A percentile compares a stretch with the other conserved stretches of the same genome.
These are phyloP conservation scores for Lagocephalus sceleratus DNA, from an alignment of 2,797 vertebrate genomes.

Conservation along the genomic window DNA sequence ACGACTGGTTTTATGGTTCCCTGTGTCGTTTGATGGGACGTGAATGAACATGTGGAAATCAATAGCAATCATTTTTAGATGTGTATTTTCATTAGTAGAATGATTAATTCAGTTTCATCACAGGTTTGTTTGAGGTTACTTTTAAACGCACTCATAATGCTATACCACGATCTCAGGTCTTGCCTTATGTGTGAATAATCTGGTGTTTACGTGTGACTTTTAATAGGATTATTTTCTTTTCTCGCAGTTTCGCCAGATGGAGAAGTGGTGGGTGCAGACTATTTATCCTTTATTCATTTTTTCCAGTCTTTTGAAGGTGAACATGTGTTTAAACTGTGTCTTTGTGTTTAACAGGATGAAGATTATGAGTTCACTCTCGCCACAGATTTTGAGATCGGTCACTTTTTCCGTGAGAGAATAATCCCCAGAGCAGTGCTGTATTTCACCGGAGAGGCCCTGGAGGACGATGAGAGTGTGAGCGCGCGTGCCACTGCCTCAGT, in stretches of 20 bases:
- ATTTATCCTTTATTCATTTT: not conserved
- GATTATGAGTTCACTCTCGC: constrained; percentile 91
- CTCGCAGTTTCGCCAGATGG: too few relatives aligned
- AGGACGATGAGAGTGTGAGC: constrained; percentile 94
- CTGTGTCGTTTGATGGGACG: too few relatives aligned
- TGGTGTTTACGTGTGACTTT: not conserved
- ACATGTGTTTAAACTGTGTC: not conserved
- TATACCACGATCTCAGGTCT: too few relatives aligned
- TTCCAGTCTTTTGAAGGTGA: not conserved
- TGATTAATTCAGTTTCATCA: too few relatives aligned
- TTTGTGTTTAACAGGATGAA: constrained; percentile 82
- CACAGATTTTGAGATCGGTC: constrained; percentile 95
- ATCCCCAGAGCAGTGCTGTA: constrained; percentile 95
- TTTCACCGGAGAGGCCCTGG: constrained; percentile 96
- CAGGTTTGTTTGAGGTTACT: too few relatives aligned
- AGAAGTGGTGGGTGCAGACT: not conserved
- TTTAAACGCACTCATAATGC: too few relatives aligned
- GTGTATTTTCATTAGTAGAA: not conserved
- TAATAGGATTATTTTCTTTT: constrained; percentile 10
- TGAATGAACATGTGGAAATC: too few relatives aligned
- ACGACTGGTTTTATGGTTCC: not conserved
- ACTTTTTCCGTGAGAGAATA: constrained; percentile 97
- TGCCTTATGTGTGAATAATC: too few relatives aligned
- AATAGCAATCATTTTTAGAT: not conserved
- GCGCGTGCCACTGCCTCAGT: not conserved